Base-by-base conservation (phyloP, 2,888 invertebrate species). In the Achlya flavicornis region DNA sequence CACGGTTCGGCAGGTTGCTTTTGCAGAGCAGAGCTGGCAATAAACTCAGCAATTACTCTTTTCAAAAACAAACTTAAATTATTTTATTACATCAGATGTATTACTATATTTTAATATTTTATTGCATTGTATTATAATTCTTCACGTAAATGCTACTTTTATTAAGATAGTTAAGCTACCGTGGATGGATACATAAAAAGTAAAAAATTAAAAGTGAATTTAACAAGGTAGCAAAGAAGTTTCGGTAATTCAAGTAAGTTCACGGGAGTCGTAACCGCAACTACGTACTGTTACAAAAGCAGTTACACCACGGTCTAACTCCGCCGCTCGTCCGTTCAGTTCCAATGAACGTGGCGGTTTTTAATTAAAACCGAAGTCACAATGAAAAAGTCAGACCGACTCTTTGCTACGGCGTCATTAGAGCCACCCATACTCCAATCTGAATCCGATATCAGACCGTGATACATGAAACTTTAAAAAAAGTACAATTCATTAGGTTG, bases 401-500 rank as follows among this genome's bases (percentile, higher is more conserved):
- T 80, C 73, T 81, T 79, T 79, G 71, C 77, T 72, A 74, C 78
- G 77, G 75, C 80, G 81, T 87, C 89, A 88, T 89, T 89, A 89
- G 77, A 82, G 76, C 70, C 65, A 11, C 38, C 57, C 46, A 63
- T 79, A 66, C 76, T 84, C 75, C 80, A 76, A 85, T 86, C 79
- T 74, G 81, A 84, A 83, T 82, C 80, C 81, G 81, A 85, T 84
- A 81, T 80, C 81, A 75, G 68, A 69, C 77, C 65, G 76, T 80
- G 83, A 87, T 85, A 86, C 85, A 82, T 83, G 83, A 80, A 89
- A 90, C 85, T 89, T 88, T 83, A 79, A 76, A 87, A 87, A 86
- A 84, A 89, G 83, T 84, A 80, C 85, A 84, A 87, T 88, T 90
- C 85, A 89, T 90, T 90, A 88, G 84, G 78, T 75, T 82, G 76